phyloP scores from a whole-genome alignment of 2,113 vertebrate genomes.

The Lophochroa leadbeateri region DNA sequence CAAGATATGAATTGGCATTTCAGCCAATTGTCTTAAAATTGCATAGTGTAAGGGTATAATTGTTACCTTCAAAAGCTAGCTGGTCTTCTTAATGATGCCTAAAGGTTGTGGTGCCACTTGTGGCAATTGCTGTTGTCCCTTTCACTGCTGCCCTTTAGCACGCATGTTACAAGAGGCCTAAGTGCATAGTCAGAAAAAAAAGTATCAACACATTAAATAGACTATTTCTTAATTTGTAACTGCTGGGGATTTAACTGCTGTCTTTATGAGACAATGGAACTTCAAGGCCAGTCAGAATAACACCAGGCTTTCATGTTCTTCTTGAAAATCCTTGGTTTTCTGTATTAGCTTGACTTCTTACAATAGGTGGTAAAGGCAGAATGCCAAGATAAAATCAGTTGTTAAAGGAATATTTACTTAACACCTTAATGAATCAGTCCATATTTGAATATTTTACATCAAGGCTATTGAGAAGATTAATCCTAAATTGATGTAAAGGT shows the following conservation, averaged over 20 bases:
- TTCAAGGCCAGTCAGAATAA: not conserved
- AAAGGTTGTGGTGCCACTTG: constrained; percentile 16
- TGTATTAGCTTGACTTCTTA: not conserved
- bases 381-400: not conserved
- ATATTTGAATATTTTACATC: not conserved
- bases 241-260: not conserved
- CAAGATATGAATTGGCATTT: constrained; percentile 15
- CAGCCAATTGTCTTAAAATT: constrained; percentile 33
- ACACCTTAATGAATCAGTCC: not conserved
- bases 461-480: not conserved
- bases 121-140: not conserved
- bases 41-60: not conserved
- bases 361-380: not conserved
- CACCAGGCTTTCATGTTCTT: not conserved
- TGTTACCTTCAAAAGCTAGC: not conserved
- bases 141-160: not conserved
- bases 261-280: not conserved
- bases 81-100: constrained; percentile 12
- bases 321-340: not conserved
- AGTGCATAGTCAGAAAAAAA: constrained; percentile 1
- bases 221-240: not conserved
- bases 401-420: not conserved
- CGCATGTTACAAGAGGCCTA: not conserved
- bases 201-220: not conserved
- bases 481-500: not conserved